A percentile compares a stretch with the other conserved stretches of the same genome.
These are phyloP conservation scores for Gnatocerus cornutus DNA, from an alignment of 2,888 invertebrate genomes.

Conservation along the genomic window DNA sequence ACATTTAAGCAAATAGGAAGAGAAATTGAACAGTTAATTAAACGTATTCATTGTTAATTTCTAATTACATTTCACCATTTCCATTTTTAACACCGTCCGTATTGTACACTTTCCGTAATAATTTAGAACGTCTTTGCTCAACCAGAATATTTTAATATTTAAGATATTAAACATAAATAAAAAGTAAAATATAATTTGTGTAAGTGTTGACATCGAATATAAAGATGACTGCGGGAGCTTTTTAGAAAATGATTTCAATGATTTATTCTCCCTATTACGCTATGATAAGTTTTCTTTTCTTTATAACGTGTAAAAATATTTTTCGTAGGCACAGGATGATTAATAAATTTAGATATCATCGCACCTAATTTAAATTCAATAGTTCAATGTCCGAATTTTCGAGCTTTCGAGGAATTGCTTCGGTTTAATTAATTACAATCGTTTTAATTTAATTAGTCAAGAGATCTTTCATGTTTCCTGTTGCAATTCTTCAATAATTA, in stretches of 20 bases:
- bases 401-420: too few species aligned
- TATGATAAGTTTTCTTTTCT: background rate
- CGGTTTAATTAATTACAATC: too few species aligned
- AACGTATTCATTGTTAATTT: background rate
- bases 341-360: constrained; percentile 4
- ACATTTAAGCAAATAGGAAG: constrained; percentile 4
- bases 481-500: too few species aligned
- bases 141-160: background rate
- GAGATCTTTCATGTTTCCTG: too few species aligned
- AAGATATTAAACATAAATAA: background rate
- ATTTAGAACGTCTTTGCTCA: background rate
- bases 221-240: constrained; percentile 2
- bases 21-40: background rate
- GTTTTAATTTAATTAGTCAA: too few species aligned
- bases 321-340: background rate
- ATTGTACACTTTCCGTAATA: background rate
- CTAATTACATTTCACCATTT: background rate
- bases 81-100: too few species aligned
- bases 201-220: constrained; percentile 1
- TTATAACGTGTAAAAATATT: background rate
- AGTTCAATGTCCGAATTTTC: too few species aligned
- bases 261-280: background rate
- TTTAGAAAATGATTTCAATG: background rate
- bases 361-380: too few species aligned
- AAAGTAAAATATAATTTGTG: background rate